Evolutionary conservation across 2,888 invertebrate genomes (phyloP).

Genomic region (Epicampocera succincta): DNA sequence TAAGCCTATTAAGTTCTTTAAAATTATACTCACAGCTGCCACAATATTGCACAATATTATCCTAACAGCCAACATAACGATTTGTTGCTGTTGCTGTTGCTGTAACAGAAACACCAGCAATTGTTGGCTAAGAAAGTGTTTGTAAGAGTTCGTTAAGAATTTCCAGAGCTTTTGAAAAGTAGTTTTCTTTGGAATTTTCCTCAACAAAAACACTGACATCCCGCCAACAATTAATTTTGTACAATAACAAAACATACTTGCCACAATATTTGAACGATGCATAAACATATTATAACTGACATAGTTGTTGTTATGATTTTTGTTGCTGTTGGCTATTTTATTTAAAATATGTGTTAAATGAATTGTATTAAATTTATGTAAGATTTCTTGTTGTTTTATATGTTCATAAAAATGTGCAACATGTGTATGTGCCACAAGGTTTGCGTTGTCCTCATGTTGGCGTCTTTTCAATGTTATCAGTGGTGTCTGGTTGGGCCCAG

Average conservation of each 20-base stretch:
- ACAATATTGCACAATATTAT: slow-evolving; percentile 28
- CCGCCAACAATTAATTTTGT: slow-evolving; percentile 2
- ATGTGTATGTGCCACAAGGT: slow-evolving; percentile 13
- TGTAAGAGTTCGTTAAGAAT: neutral
- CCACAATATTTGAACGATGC: neutral
- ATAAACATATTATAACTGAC: neutral
- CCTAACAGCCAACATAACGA: neutral
- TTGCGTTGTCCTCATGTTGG: slow-evolving; percentile 19
- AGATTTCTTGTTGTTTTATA: slow-evolving; percentile 47
- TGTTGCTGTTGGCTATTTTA: neutral
- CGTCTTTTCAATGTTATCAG: neutral
- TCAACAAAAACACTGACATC: slow-evolving; percentile 7
- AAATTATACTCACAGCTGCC: neutral
- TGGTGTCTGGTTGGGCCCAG: slow-evolving; percentile 8
- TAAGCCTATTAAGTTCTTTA: slow-evolving; percentile 10
- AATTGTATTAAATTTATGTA: slow-evolving; percentile 51
- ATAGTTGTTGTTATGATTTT: neutral
- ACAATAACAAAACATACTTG: slow-evolving; percentile 3
- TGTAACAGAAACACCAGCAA: slow-evolving; percentile 25
- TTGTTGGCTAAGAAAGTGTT: slow-evolving; percentile 10
- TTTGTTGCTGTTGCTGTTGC: neutral
- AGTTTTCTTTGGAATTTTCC: slow-evolving; percentile 8
- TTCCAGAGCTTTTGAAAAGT: slow-evolving; percentile 5
- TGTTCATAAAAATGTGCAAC: slow-evolving; percentile 30
- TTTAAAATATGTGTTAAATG: slow-evolving; percentile 41